Conservation (phyloP, 2,113 vertebrate species). For the Parotia lawesii region DNA sequence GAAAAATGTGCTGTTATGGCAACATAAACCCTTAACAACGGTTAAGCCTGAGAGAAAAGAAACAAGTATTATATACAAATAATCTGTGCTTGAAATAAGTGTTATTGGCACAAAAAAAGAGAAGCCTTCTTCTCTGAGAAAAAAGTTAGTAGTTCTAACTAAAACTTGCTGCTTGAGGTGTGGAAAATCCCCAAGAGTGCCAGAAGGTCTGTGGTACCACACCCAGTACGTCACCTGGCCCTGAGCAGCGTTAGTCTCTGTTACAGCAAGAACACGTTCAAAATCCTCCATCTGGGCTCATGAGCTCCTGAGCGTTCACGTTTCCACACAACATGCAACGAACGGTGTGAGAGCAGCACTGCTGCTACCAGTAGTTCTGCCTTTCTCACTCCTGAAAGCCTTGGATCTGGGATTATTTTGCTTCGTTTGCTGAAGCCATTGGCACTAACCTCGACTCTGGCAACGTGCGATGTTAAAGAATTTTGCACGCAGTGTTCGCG, state of each 20-base stretch:
- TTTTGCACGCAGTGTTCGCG: background rate
- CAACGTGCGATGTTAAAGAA: background rate
- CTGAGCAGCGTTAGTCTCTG: background rate
- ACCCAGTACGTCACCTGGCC: background rate
- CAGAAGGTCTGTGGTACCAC: background rate
- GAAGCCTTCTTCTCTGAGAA: background rate
- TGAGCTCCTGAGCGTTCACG: background rate
- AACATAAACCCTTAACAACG: background rate
- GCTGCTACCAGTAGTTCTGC: background rate
- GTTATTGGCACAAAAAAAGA: background rate
- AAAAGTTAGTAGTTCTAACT: background rate
- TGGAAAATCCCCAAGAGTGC: background rate
- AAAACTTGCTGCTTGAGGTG: background rate
- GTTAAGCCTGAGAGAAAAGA: background rate
- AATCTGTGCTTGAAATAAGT: background rate
- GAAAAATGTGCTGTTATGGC: background rate
- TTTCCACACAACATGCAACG: background rate
- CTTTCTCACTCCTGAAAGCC: background rate
- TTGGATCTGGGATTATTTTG: background rate
- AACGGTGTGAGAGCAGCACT: background rate
- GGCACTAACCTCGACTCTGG: background rate
- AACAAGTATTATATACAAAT: background rate
- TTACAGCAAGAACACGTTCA: background rate
- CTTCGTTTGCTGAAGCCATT: background rate
- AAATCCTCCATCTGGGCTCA: background rate